phyloP scores from a whole-genome alignment of 2,888 invertebrate genomes.

The Ophioninae sp. region DNA sequence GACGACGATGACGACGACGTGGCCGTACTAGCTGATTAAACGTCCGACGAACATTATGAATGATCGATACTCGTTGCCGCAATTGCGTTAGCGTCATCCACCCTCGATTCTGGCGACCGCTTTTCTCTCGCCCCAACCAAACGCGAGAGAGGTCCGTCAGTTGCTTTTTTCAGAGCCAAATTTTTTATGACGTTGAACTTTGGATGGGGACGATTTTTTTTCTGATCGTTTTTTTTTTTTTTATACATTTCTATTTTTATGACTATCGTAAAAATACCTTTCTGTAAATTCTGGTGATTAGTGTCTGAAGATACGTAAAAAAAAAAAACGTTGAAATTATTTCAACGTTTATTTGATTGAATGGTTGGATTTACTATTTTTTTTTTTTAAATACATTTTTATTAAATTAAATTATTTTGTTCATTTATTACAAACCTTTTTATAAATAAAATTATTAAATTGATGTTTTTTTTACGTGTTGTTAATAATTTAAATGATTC shows the following conservation, averaged over 20 bases:
- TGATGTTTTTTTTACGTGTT: too few species aligned
- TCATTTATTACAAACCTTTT: too few species aligned
- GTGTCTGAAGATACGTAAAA: neutral
- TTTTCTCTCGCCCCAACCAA: neutral
- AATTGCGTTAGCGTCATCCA: slow-evolving; percentile 63
- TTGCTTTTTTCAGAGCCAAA: neutral
- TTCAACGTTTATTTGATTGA: neutral
- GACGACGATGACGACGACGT: slow-evolving; percentile 43
- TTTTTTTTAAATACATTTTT: too few species aligned
- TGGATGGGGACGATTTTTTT: neutral
- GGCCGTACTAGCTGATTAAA: slow-evolving; percentile 70
- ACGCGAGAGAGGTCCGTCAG: neutral
- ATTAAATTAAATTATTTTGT: too few species aligned
- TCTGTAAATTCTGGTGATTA: neutral
- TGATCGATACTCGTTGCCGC: slow-evolving; percentile 67
- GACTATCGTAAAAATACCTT: neutral
- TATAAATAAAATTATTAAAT: too few species aligned
- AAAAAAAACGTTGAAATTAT: neutral
- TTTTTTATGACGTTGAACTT: neutral
- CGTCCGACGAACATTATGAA: slow-evolving; percentile 72
- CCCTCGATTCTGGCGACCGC: slow-evolving; percentile 39
- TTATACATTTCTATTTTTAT: neutral
- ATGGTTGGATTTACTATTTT: too few species aligned
- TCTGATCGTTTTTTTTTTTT: neutral
- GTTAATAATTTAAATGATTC: too few species aligned